A percentile compares a stretch with the other conserved stretches of the same genome.
These are phyloP conservation scores for Origma solitaria DNA, from an alignment of 2,113 vertebrate species.

Conservation along the genomic window DNA sequence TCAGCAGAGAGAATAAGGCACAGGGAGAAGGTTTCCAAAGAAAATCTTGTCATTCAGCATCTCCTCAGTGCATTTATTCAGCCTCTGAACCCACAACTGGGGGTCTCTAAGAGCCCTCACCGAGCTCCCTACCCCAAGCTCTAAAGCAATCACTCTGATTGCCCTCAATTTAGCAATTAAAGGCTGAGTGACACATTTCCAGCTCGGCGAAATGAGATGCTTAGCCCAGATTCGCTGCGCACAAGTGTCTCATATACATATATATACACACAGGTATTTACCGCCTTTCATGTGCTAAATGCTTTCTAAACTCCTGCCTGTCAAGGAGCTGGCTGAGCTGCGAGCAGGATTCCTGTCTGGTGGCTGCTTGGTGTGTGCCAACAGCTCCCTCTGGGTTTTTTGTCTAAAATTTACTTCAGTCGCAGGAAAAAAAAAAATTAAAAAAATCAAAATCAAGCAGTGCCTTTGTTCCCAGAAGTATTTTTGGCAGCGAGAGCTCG, in stretches of 20 bases:
- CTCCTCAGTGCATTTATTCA: background rate
- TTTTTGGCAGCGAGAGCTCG: background rate
- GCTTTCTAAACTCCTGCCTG: conserved; percentile 4
- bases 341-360: background rate
- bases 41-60: background rate
- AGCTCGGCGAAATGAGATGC: background rate
- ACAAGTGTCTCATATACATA: background rate
- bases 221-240: background rate
- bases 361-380: background rate
- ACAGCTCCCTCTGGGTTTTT: conserved; percentile 50
- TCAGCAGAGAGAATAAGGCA: background rate
- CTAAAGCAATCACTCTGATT: background rate
- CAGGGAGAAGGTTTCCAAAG: background rate
- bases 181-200: background rate
- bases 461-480: background rate
- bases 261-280: background rate
- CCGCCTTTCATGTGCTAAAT: background rate
- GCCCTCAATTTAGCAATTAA: background rate
- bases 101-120: background rate
- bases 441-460: background rate
- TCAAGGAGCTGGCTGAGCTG: background rate
- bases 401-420: background rate
- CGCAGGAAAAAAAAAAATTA: background rate
- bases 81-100: background rate
- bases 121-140: background rate